phyloP scores from a whole-genome alignment of 30 jellyfish, hydroid and myxozoan genomes.

The Chironex yamaguchii region DNA sequence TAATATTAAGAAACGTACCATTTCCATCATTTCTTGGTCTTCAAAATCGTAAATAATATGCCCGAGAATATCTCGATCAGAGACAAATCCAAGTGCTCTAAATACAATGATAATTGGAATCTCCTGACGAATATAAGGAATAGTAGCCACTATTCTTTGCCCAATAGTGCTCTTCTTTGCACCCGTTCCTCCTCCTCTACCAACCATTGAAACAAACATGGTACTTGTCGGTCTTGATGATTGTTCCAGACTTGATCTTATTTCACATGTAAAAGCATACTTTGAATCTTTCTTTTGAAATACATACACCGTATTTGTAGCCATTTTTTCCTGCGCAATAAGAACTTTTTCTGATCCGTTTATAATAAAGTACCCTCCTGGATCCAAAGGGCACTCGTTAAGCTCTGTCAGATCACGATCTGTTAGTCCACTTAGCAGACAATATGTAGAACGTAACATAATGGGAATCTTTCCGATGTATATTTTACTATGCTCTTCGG shows the following conservation, averaged over 20 bases:
- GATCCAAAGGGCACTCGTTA: slow-evolving; percentile 99
- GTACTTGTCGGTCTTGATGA: slow-evolving; percentile 99
- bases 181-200: slow-evolving; percentile 99
- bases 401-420: slow-evolving; percentile 98
- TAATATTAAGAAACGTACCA: slow-evolving; percentile 58
- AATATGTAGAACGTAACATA: slow-evolving; percentile 97
- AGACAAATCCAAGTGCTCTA: slow-evolving; percentile 99
- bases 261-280: slow-evolving; percentile 96
- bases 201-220: slow-evolving; percentile 91
- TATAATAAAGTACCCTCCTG: slow-evolving; percentile 99
- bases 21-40: slow-evolving; percentile 99
- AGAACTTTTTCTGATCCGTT: slow-evolving; percentile 99
- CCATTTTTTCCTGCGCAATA: slow-evolving; percentile 99
- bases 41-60: slow-evolving; percentile 98
- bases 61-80: slow-evolving; percentile 97
- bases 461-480: slow-evolving; percentile 99
- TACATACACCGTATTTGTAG: slow-evolving; percentile 98
- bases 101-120: slow-evolving; percentile 98
- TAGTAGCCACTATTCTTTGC: slow-evolving; percentile 96
- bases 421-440: slow-evolving; percentile 84
- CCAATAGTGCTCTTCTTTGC: slow-evolving; percentile 98
- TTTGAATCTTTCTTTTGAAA: slow-evolving; percentile 97
- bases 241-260: slow-evolving; percentile 92
- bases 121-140: slow-evolving; percentile 98
- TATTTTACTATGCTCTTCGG: slow-evolving; percentile 89